Evolutionary conservation across 2,888 invertebrate species (phyloP).

Genomic region (Netelia inedita): DNA sequence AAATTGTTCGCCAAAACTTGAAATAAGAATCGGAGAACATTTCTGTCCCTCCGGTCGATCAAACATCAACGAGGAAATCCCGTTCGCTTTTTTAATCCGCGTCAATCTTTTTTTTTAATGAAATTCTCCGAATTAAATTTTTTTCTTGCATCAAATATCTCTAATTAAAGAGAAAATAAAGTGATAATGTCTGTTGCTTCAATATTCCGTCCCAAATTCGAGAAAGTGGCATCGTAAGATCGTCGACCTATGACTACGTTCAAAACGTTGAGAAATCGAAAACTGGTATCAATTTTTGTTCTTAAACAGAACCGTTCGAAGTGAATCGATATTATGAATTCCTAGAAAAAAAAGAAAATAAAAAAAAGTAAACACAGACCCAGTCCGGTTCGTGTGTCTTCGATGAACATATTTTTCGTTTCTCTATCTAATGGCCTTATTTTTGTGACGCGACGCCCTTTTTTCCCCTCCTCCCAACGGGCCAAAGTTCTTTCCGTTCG

Average conservation of each 20-base stretch:
- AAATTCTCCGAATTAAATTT: too few species aligned
- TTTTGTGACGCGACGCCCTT: not conserved
- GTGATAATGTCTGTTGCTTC: too few species aligned
- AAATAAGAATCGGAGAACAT: too few species aligned
- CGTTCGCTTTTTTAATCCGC: too few species aligned
- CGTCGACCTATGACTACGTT: not conserved
- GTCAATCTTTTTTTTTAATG: too few species aligned
- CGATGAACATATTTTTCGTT: not conserved
- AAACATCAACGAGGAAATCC: too few species aligned
- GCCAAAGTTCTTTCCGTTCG: not conserved
- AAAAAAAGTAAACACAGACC: not conserved
- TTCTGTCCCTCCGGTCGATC: too few species aligned
- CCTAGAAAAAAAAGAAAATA: not conserved
- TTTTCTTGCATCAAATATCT: too few species aligned
- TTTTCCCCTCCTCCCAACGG: not conserved
- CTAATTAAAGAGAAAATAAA: too few species aligned
- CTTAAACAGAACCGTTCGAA: too few species aligned
- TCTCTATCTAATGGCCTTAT: not conserved
- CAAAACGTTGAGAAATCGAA: not conserved
- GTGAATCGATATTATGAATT: not conserved
- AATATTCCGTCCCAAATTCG: not conserved
- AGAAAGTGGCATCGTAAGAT: not conserved
- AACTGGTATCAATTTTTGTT: not conserved
- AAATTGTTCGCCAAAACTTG: too few species aligned
- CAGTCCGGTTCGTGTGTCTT: not conserved